Conservation (phyloP, 2,888 invertebrate genomes). For the Colletes collaris region DNA sequence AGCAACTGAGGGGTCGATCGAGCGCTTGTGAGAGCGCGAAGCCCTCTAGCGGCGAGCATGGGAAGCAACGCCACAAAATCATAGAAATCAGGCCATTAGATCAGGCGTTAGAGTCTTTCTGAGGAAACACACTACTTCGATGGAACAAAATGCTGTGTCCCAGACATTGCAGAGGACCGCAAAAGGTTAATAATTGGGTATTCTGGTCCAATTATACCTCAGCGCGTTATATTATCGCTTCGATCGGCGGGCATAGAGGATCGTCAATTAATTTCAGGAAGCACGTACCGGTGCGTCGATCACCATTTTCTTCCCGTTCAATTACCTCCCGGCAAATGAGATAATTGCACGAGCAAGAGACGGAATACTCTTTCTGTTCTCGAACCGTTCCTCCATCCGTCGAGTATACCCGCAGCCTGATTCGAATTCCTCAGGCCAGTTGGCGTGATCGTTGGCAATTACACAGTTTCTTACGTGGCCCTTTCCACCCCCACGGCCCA, state of each 20-base stretch:
- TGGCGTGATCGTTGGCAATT: conserved; percentile 79
- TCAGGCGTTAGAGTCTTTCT: too few relatives aligned
- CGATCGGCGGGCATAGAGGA: conserved; percentile 23
- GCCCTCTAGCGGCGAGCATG: too few relatives aligned
- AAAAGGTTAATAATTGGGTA: conserved; percentile 39
- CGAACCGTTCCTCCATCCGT: conserved; percentile 13
- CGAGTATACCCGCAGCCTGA: conserved; percentile 55
- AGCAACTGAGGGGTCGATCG: too few relatives aligned
- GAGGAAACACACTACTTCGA: too few relatives aligned
- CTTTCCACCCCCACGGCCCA: conserved; percentile 67
- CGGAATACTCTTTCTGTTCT: conserved; percentile 6
- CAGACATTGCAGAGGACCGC: too few relatives aligned
- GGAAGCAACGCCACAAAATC: too few relatives aligned
- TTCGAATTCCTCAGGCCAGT: conserved; percentile 65
- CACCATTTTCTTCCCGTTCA: conserved; percentile 54
- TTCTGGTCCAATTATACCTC: conserved; percentile 48
- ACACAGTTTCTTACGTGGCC: conserved; percentile 69
- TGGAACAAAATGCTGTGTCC: too few relatives aligned
- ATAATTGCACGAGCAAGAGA: conserved; percentile 63
- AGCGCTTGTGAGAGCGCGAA: too few relatives aligned
- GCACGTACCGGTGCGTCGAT: conserved; percentile 42
- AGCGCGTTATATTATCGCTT: conserved; percentile 32
- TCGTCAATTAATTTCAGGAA: conserved; percentile 60
- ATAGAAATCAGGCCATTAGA: too few relatives aligned
- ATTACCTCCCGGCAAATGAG: conserved; percentile 60